Evolutionary conservation across 2,888 invertebrate species (phyloP), one percentile per base, ranked within the genome.

Genomic region (Melolontha melolontha): DNA sequence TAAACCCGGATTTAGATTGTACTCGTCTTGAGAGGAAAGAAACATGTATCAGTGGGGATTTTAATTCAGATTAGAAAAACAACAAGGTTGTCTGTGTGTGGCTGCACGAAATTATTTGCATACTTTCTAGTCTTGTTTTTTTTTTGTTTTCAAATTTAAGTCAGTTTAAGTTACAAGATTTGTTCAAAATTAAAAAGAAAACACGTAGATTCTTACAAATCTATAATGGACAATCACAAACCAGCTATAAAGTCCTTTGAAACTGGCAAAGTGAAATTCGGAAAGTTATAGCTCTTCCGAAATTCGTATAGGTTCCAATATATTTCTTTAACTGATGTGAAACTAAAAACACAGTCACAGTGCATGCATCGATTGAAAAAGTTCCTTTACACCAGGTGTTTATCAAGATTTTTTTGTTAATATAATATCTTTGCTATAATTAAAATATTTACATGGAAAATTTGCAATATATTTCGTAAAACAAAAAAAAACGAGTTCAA

Each of bases 1-100:
- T 95, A 96, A 95, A 94, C 95, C 95, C 91, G 95, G 95, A 92
- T 95, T 95, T 92, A 96, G 95, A 95, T 96, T 95, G 95, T 96
- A 96, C 91, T 96, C 96, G 91, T 96, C 96, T 96, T 94, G 92
- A 93, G 92, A 91, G 81, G 81, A 87, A 86, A 87, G 86, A 88
- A 87, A 81, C 78, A 69, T 68, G 72, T 73, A 77, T 77, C 75
- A 77, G 75, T 75, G 71, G 72, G 69, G 72, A 72, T 70, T 66
- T 72, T 70, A 68, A 64, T 63, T 62, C 65, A 50, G 55, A 66
- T 22, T 44, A 29, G 29, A 16, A 64, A 49, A 70, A 69, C 64
- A 69, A 66, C 65, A 66, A 71, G 68, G 70, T 67, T 66, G 71
- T 70, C 67, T 69, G 57, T 73, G 67, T 71, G 66, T 72, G 71